A percentile compares a stretch with the other conserved stretches of the same genome.
phyloP scores from a whole-genome alignment of 2,113 vertebrate genomes.

The Psammodynastes pulverulentus region DNA sequence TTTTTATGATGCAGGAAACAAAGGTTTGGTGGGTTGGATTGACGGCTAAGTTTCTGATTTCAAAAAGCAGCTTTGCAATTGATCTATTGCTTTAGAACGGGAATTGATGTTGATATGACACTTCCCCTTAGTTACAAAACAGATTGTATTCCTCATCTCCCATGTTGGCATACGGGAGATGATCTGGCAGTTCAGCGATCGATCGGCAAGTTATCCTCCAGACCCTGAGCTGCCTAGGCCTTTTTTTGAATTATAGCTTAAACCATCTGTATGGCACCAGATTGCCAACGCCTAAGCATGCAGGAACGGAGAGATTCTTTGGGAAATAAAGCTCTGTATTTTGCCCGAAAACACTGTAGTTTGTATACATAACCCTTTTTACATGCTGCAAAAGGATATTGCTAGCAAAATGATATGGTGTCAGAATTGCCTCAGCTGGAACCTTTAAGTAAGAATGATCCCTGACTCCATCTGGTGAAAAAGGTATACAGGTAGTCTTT shows the following conservation, averaged over 20 bases:
- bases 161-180: background rate
- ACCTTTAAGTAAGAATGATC: background rate
- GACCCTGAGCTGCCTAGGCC: background rate
- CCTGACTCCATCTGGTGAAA: background rate
- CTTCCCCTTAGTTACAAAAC: background rate
- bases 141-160: background rate
- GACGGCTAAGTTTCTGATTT: slow-evolving; percentile 1
- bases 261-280: background rate
- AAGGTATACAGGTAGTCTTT: background rate
- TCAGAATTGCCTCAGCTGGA: background rate
- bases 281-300: background rate
- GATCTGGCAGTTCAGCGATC: background rate
- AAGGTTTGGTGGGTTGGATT: background rate
- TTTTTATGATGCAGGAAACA: slow-evolving; percentile 26
- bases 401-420: background rate
- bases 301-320: background rate
- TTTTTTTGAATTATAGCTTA: background rate
- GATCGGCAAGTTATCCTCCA: background rate
- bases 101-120: background rate
- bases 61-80: background rate
- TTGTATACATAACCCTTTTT: background rate
- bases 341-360: background rate
- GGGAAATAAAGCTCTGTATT: background rate
- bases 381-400: background rate
- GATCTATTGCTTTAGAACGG: background rate